phyloP scores from a whole-genome alignment of 1,140 invertebrate species.

The Pogonus chalceus region DNA sequence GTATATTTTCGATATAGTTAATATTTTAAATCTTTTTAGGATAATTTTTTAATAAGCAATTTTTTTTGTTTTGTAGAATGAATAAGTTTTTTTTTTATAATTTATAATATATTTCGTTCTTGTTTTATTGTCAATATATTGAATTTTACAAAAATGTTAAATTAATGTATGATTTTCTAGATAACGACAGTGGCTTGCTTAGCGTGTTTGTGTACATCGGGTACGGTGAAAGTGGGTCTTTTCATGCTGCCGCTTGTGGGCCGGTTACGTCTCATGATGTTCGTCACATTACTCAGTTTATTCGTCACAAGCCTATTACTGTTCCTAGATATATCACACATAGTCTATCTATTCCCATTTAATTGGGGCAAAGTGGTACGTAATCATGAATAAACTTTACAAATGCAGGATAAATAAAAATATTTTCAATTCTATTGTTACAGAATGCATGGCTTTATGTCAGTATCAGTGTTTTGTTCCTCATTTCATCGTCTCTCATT shows the following conservation, averaged over 20 bases:
- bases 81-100: too few species aligned
- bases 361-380: slow-evolving; percentile 73
- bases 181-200: slow-evolving; percentile 64
- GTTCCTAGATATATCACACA: slow-evolving; percentile 74
- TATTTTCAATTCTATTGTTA: slow-evolving; percentile 22
- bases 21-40: too few species aligned
- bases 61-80: too few species aligned
- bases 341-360: slow-evolving; percentile 69
- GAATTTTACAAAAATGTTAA: too few species aligned
- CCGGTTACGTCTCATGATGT: slow-evolving; percentile 59
- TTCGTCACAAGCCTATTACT: slow-evolving; percentile 70
- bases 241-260: slow-evolving; percentile 62
- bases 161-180: slow-evolving; percentile 37
- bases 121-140: too few species aligned
- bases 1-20: too few species aligned
- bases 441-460: slow-evolving; percentile 55
- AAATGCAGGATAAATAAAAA: background rate
- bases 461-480: slow-evolving; percentile 51
- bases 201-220: slow-evolving; percentile 62
- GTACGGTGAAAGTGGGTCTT: slow-evolving; percentile 62
- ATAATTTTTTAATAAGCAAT: too few species aligned
- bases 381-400: slow-evolving; percentile 15
- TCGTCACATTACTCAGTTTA: slow-evolving; percentile 69
- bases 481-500: slow-evolving; percentile 51
- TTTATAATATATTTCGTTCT: too few species aligned